Evolutionary conservation across 2,113 vertebrate species (phyloP), one percentile per base, ranked within the genome.

Genomic region (Dasyurus viverrinus): DNA sequence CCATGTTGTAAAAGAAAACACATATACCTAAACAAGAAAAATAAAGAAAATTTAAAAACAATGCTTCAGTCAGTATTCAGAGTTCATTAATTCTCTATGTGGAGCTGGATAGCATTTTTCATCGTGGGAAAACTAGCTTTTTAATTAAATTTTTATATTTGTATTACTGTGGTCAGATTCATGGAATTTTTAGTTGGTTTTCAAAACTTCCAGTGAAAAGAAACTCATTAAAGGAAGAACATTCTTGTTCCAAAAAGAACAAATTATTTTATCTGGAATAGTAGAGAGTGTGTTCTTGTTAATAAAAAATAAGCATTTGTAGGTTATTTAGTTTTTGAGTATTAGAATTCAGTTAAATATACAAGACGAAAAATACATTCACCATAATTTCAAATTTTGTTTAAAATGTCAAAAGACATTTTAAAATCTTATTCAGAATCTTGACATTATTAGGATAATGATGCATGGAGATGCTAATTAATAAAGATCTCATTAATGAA

Each of bases 211-310:
- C 30, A 76, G 1, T 76, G 16, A n/a, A 76, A 36, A 36, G 14
- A 76, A 76, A 76, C 4, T 14, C 30, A n/a, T 16, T n/a, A 76
- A 22, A 76, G 68, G 16, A 76, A 76, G 16, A 30, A 36, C 60
- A 36, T 68, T 36, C 60, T 68, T 90, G 89, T 23, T 68, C 55
- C 68, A 89, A 94, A 26, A 93, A 36, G 90, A 90, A 36, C 48
- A 93, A 95, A 53, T 24, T 91, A 89, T 96, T 19, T 91, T 96
- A 89, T 90, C 92, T 97, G 36, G 53, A 10, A 89, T 26, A 91
- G 54, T 94, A 92, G 46, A 76, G 93, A 89, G 14, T 25, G 90
- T 95, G 53, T 90, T 95, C 95, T 76, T 76, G 11, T 36, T 96
- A 42, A 94, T 91, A 60, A 60, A 60, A 9, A 60, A 60, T 60